These are phyloP conservation scores for Dicyrtoma fusca DNA, from an alignment of 2,888 invertebrate species.

Conservation along the genomic window DNA sequence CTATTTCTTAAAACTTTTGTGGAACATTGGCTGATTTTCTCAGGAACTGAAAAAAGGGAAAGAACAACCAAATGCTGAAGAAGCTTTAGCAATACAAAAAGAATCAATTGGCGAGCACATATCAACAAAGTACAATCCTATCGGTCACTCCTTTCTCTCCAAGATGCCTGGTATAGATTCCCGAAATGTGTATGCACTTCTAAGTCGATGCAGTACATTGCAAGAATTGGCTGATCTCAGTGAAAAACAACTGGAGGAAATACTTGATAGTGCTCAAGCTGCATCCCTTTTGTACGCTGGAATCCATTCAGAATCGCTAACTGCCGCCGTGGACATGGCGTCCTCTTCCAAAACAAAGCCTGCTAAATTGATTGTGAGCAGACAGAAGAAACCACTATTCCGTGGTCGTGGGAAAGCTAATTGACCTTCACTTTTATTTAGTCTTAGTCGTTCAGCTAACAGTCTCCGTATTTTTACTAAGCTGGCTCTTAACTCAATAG, in stretches of 20 bases:
- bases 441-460: too few relatives aligned
- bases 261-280: constrained; percentile 73
- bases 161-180: constrained; percentile 87
- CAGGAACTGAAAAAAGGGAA: constrained; percentile 69
- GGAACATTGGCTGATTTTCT: constrained; percentile 1
- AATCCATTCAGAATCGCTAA: constrained; percentile 44
- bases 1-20: neutral
- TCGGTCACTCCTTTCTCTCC: constrained; percentile 77
- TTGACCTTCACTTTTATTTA: too few relatives aligned
- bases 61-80: constrained; percentile 75
- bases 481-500: too few relatives aligned
- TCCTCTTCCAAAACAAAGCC: neutral
- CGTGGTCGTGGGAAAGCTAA: constrained; percentile 9
- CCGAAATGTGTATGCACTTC: constrained; percentile 77
- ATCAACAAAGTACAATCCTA: constrained; percentile 70
- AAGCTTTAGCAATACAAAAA: constrained; percentile 72
- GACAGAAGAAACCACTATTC: constrained; percentile 28
- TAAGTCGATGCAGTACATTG: constrained; percentile 74
- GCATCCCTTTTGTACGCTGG: constrained; percentile 69
- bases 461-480: too few relatives aligned
- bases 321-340: constrained; percentile 16
- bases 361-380: constrained; percentile 1
- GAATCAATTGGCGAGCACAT: constrained; percentile 61
- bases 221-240: constrained; percentile 61
- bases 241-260: constrained; percentile 63